Conservation (phyloP, 2,888 invertebrate species). For the Dasysyrphus albostriatus region DNA sequence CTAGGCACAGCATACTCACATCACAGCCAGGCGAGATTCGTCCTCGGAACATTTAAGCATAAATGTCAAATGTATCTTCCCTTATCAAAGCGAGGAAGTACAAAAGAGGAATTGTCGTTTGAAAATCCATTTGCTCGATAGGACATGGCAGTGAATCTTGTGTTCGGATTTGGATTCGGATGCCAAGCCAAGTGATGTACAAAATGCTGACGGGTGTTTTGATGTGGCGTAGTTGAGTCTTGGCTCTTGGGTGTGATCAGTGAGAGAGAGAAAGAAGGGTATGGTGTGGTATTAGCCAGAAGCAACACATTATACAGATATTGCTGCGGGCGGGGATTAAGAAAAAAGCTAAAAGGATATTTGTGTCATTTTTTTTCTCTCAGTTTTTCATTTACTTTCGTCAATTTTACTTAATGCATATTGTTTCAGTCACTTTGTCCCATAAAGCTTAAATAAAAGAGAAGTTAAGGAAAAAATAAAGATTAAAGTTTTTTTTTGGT, state of each 20-base stretch:
- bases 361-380: conserved; percentile 35
- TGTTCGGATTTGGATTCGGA: conserved; percentile 33
- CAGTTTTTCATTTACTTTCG: conserved; percentile 1
- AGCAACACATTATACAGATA: conserved; percentile 22
- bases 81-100: conserved; percentile 62
- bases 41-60: conserved; percentile 47
- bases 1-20: not conserved
- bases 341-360: conserved; percentile 59
- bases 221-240: conserved; percentile 6
- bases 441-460: conserved; percentile 5
- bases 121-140: conserved; percentile 62
- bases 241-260: not conserved
- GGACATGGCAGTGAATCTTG: conserved; percentile 59
- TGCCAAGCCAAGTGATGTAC: conserved; percentile 42
- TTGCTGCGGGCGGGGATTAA: conserved; percentile 30
- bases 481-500: not conserved
- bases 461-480: not conserved
- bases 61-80: conserved; percentile 69
- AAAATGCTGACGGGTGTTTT: conserved; percentile 53
- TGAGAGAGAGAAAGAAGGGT: not conserved
- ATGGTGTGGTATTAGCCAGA: conserved; percentile 24
- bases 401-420: conserved; percentile 50
- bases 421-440: conserved; percentile 38
- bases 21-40: conserved; percentile 4
- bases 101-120: conserved; percentile 62